Evolutionary conservation across 2,888 invertebrate species (phyloP).

Genomic region (Coecobrya sp.): DNA sequence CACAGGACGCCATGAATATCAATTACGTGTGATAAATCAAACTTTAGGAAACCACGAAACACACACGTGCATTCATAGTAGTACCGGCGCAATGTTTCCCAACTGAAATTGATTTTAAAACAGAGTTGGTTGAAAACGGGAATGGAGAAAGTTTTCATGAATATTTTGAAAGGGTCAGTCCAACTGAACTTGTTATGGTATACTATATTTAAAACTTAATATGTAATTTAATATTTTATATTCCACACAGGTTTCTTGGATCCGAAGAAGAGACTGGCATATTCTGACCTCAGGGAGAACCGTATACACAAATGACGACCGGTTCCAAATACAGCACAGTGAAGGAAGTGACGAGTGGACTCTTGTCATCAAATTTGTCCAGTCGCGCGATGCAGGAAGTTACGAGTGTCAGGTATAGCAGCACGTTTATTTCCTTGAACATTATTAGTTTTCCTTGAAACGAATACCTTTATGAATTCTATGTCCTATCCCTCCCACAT

Average conservation of each 20-base stretch:
- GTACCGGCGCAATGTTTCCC: too few relatives aligned
- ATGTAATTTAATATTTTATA: too few relatives aligned
- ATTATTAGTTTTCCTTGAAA: neutral
- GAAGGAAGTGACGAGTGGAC: constrained; percentile 86
- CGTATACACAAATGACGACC: constrained; percentile 85
- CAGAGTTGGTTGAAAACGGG: too few relatives aligned
- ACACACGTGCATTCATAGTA: too few relatives aligned
- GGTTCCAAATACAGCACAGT: constrained; percentile 85
- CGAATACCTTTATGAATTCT: neutral
- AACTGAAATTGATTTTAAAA: too few relatives aligned
- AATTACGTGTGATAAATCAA: neutral
- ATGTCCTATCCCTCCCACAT: too few relatives aligned
- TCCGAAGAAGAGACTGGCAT: constrained; percentile 85
- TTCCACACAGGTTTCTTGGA: constrained; percentile 84
- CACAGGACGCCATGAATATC: neutral
- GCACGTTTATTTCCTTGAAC: neutral
- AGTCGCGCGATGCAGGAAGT: constrained; percentile 84
- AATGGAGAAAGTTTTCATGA: too few relatives aligned
- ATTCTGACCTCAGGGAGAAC: constrained; percentile 84
- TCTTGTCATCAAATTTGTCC: constrained; percentile 85
- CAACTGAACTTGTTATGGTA: too few relatives aligned
- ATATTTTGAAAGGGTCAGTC: too few relatives aligned
- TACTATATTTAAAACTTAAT: too few relatives aligned
- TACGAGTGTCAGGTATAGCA: constrained; percentile 85
- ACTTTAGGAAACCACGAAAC: too few relatives aligned